Base-by-base conservation (phyloP, 2,113 vertebrate genomes). In the Bos javanicus region DNA sequence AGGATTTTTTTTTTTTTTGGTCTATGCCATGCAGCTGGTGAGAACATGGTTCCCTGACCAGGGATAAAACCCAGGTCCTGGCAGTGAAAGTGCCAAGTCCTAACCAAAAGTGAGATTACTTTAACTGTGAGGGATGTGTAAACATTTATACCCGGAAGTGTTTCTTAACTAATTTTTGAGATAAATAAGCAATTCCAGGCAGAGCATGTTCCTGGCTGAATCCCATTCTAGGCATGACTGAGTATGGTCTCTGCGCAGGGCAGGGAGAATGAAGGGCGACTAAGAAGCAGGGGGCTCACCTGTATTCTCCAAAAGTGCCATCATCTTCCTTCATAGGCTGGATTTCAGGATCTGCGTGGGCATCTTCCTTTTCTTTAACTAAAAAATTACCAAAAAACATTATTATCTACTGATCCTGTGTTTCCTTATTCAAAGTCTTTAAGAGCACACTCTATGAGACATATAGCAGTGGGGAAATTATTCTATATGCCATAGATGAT, bases 241-340 rank as follows among this genome's bases (percentile, higher is more conserved):
- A 62, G 33, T n/a, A 3, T 1, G 3, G n/a, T 1, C 23, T 2
- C 26, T 33, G 28, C 25, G 33, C 11, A 13, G n/a, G 17, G 95
- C 83, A 97, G 48, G 7, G 78, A 81, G 39, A 17, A 30, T 16
- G 7, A 36, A 0, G 57, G 94, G 50, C 94, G 67, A 13, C 88
- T 81, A 52, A 62, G 96, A 78, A 95, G 54, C 91, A 97, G 82
- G 86, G 86, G 98, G 23, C 99, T 99, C 99, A 99, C 99, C 99
- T 99, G 99, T 99, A 99, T 99, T 99, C 99, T 98, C 99, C 99
- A 98, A 99, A 99, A 10, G 99, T 99, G 96, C 99, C 99, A 97
- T 99, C 99, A n/a, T 99, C 99, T 92, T 99, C 99, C 98, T 99
- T 99, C 99, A 99, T 99, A 60, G 99, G 99, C 94, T 99, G 99